Evolutionary conservation across 2,797 vertebrate species (phyloP).

Genomic region (Picus viridis): DNA sequence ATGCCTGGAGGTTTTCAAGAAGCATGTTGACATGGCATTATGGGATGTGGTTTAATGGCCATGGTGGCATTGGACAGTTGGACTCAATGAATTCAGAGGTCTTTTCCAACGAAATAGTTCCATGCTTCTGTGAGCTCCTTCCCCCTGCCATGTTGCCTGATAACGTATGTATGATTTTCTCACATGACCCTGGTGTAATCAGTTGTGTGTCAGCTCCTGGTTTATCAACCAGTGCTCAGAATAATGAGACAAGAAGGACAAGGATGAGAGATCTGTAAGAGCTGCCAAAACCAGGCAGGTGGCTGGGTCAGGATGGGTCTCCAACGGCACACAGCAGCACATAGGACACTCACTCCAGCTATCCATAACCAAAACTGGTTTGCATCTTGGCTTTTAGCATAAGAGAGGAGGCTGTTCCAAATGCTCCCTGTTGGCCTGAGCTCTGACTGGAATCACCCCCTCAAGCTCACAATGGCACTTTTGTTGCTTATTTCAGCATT

Average conservation of each 20-base stretch:
- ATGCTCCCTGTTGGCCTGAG: neutral
- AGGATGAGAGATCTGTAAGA: neutral
- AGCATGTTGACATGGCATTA: too few species aligned
- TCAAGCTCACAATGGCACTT: neutral
- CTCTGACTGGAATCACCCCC: neutral
- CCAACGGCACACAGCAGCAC: rapidly evolving
- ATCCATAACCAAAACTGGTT: neutral
- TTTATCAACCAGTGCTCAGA: neutral
- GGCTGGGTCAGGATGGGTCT: neutral
- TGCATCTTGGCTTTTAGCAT: neutral
- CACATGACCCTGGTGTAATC: rapidly evolving
- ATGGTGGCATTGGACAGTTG: too few species aligned
- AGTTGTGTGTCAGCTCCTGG: neutral
- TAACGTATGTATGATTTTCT: neutral
- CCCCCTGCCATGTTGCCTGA: neutral
- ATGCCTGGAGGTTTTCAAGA: too few species aligned
- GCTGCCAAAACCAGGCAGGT: rapidly evolving
- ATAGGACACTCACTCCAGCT: neutral
- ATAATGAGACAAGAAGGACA: neutral
- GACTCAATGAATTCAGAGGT: too few species aligned
- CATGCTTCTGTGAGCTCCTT: neutral
- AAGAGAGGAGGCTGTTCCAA: neutral
- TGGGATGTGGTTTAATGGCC: too few species aligned
- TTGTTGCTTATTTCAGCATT: neutral
- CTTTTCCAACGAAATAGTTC: too few species aligned